These are phyloP conservation scores for Apostichopus leukothele DNA, from an alignment of 53 echinoderm and acorn worm genomes.

Conservation along the genomic window DNA sequence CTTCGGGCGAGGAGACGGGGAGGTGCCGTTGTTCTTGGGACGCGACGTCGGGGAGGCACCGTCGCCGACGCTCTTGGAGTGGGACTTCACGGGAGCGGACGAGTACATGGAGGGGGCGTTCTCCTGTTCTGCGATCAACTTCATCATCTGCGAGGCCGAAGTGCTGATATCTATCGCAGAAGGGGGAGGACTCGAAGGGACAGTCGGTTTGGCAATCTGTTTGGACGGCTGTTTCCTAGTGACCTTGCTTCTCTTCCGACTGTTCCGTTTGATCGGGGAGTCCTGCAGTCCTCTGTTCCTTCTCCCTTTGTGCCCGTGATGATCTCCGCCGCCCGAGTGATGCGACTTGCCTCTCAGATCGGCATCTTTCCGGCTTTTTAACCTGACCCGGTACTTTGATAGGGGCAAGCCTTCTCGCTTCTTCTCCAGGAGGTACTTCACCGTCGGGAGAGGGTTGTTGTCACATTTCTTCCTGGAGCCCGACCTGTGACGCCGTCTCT, in stretches of 20 bases:
- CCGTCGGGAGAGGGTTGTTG: slow-evolving; percentile 4
- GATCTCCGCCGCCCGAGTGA: not conserved
- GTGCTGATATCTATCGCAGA: not conserved
- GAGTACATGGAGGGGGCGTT: not conserved
- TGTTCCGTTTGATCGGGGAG: not conserved
- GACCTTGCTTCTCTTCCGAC: not conserved
- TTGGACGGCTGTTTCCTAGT: not conserved
- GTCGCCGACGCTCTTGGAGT: not conserved
- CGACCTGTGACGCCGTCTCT: not conserved
- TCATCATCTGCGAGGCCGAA: slow-evolving; percentile 39
- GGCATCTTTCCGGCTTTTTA: not conserved
- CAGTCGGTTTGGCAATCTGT: not conserved
- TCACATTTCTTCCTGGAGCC: not conserved
- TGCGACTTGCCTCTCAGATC: not conserved
- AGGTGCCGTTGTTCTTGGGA: not conserved
- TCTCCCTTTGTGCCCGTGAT: not conserved
- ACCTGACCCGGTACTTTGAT: not conserved
- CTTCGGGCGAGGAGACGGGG: not conserved
- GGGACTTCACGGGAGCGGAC: not conserved
- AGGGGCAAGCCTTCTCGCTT: slow-evolving; percentile 18
- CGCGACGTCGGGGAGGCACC: too few relatives aligned
- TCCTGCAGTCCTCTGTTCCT: not conserved
- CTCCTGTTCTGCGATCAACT: slow-evolving; percentile 22
- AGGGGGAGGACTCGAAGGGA: not conserved
- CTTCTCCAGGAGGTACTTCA: slow-evolving; percentile 34